Percentiles rank a stretch among this genome's conserved stretches.
phyloP scores from a whole-genome alignment of 2,797 vertebrate genomes.

The Lemur catta region DNA sequence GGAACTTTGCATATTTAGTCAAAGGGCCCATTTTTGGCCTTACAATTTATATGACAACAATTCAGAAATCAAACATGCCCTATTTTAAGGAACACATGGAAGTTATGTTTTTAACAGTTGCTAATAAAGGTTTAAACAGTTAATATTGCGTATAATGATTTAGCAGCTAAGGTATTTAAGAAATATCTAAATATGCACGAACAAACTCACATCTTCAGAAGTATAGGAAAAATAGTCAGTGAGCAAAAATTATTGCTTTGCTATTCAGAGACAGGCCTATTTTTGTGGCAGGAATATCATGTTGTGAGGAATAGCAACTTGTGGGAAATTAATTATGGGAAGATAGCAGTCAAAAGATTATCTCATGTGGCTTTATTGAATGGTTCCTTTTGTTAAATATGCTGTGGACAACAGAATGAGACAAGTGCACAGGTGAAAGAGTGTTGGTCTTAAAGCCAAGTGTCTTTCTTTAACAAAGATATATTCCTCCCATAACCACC shows the following conservation, averaged over 20 bases:
- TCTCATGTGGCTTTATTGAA: not conserved
- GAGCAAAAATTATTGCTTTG: conserved; percentile 31
- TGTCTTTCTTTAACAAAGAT: conserved; percentile 34
- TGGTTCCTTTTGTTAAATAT: conserved; percentile 25
- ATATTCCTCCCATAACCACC: not conserved
- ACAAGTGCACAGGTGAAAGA: not conserved
- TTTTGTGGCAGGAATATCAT: conserved; percentile 39
- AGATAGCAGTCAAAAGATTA: not conserved
- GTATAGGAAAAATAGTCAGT: conserved; percentile 32
- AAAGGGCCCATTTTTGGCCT: conserved; percentile 51
- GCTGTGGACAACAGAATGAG: conserved; percentile 49
- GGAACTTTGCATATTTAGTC: conserved; percentile 60
- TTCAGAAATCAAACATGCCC: conserved; percentile 66
- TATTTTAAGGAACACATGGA: conserved; percentile 69
- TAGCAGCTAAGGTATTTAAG: conserved; percentile 63
- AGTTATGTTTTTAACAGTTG: conserved; percentile 59
- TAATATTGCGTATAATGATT: conserved; percentile 63
- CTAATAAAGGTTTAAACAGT: conserved; percentile 72
- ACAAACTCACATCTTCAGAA: conserved; percentile 54
- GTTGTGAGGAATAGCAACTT: conserved; percentile 21
- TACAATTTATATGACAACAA: conserved; percentile 63
- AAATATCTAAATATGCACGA: conserved; percentile 52
- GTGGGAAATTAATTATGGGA: conserved; percentile 33
- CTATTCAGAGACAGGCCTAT: conserved; percentile 9
- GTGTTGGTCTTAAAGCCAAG: not conserved